phyloP scores from a whole-genome alignment of 2,797 vertebrate species.

The Falco biarmicus region DNA sequence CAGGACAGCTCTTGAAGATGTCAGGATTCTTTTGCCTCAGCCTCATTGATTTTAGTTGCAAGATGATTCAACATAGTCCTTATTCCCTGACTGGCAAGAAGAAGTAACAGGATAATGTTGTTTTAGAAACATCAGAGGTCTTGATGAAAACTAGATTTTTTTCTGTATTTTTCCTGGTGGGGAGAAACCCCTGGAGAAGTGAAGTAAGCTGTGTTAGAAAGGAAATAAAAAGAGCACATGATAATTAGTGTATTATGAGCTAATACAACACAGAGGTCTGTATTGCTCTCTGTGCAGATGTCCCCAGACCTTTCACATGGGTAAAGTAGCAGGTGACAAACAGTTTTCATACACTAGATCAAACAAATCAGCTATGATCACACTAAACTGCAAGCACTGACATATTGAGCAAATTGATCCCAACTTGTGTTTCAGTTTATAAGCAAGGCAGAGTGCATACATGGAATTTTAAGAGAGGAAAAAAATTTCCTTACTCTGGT shows the following conservation, averaged over 20 bases:
- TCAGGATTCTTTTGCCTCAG: neutral
- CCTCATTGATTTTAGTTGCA: neutral
- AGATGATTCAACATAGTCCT: neutral
- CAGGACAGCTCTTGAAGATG: neutral
- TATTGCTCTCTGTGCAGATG: conserved; percentile 21
- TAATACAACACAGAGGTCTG: conserved; percentile 32
- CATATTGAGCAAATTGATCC: conserved; percentile 53
- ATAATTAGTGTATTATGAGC: conserved; percentile 27
- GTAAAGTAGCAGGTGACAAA: conserved; percentile 47
- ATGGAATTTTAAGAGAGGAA: conserved; percentile 30
- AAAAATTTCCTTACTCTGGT: neutral
- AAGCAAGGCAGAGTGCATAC: neutral
- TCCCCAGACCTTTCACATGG: conserved; percentile 3
- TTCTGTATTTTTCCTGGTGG: neutral
- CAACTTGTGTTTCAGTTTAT: conserved; percentile 32
- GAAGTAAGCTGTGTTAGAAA: conserved; percentile 11
- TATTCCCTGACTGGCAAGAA: neutral
- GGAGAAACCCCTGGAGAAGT: neutral
- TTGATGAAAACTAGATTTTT: conserved; percentile 4
- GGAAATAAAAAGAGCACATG: conserved; percentile 28
- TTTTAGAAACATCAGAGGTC: neutral
- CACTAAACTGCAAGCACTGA: conserved; percentile 34
- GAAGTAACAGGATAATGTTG: neutral
- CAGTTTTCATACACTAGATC: neutral
- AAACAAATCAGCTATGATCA: conserved; percentile 41